Conservation (phyloP, 2,797 vertebrate species). For the Dryobates pubescens region DNA sequence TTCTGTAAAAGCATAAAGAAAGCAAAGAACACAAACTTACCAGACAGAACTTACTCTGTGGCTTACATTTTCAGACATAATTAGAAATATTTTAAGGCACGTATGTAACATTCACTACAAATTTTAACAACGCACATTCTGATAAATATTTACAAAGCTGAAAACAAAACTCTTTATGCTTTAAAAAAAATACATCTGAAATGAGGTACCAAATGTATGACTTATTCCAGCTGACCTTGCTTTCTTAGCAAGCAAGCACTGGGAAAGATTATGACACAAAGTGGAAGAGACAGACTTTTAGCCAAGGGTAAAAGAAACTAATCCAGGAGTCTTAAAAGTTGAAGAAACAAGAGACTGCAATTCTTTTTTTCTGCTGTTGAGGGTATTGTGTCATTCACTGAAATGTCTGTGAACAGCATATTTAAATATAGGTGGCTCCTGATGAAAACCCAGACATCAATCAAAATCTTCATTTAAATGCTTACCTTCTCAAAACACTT, state of each 20-base stretch:
- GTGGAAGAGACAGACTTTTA: not conserved
- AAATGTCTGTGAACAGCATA: not conserved
- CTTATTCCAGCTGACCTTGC: not conserved
- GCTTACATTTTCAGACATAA: not conserved
- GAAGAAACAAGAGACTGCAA: not conserved
- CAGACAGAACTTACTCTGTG: not conserved
- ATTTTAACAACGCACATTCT: not conserved
- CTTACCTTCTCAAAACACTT: not conserved
- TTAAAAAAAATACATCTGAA: not conserved
- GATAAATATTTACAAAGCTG: not conserved
- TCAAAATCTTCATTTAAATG: conserved; percentile 26
- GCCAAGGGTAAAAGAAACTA: not conserved
- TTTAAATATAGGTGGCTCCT: conserved; percentile 10
- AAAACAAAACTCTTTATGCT: not conserved
- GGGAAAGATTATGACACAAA: conserved; percentile 6
- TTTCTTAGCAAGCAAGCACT: not conserved
- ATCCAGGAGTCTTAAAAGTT: not conserved
- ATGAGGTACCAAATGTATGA: not conserved
- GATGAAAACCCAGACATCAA: not conserved
- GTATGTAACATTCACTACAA: not conserved
- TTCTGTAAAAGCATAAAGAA: not conserved
- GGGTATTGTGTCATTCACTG: not conserved
- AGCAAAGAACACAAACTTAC: not conserved
- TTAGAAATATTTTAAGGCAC: not conserved
- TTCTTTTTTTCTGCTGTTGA: not conserved